Base-by-base conservation (phyloP, 2,113 vertebrate genomes). In the Myrmophylax atrothorax region DNA sequence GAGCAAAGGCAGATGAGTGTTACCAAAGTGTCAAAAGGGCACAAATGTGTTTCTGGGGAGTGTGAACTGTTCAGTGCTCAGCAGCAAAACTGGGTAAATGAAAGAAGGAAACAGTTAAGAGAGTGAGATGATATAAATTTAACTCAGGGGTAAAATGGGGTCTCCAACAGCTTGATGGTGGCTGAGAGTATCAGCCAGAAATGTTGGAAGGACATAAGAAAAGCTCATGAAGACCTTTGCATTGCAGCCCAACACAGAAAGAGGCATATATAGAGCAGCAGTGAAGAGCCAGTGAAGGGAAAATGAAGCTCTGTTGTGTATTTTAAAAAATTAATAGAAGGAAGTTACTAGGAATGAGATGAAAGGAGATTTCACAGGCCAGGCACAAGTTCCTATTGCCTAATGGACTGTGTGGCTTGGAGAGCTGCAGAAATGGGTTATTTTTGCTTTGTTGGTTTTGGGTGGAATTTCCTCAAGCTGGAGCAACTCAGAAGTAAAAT, bases 381-480 rank as follows among this genome's bases (percentile, higher is more conserved):
- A 79, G 47, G 69, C 63, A 22, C 14, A 83, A 79, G 46, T 29
- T 80, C 26, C 74, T 67, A 73, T 31, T 38, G 74, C 81, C 62
- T 92, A 73, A 79, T 33, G 49, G 66, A 49, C 37, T 73, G 25
- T 64, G 59, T 77, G 84, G 78, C 89, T 79, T 84, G 58, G 58
- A 91, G 66, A 77, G 78, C n/a, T 66, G 67, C 77, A 94, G 78
- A 76, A 96, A 94, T 1, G 6, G 55, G 75, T 90, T 88, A 67
- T 88, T 92, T 94, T 90, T 73, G 62, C 84, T 70, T 68, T 76
- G n/a, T 79, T 95, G 84, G 1, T 58, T 94, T 96, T 49, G 67
- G 29, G 58, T 83, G 53, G 67, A 76, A 96, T 91, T 91, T 94
- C 64, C 67, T 91, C 79, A 85, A 89, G 77, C 80, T 84, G 75